Base-by-base conservation (phyloP, 2,888 invertebrate species). In the Nematopogon swammerdamellus region DNA sequence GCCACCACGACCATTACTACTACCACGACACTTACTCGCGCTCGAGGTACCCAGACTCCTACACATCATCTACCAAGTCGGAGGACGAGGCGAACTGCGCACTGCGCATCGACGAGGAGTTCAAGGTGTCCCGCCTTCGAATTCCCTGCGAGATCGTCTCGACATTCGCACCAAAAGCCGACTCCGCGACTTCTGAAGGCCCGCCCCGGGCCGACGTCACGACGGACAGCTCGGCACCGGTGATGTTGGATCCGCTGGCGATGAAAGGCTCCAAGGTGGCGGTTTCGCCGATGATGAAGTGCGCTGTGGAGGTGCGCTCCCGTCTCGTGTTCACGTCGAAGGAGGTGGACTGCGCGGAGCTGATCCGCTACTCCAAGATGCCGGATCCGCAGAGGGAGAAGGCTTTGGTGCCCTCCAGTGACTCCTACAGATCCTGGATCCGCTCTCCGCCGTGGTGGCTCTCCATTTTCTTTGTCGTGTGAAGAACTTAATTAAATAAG, bases 1-100 rank as follows among this genome's bases (percentile, higher is more conserved):
- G 17, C 30, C 11, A 4, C 30, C 36, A 47, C 47, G 14, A 36
- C 30, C 30, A 47, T 36, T 44, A 18, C 44, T 47, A 36, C 47
- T 19, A 47, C 47, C 47, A 29, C 47, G n/a, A 47, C 36, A 30
- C 4, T 18, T 20, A 19, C 19, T 17, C 17, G 17, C 11, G 19
- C 6, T 5, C 2, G 11, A 8, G 36, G 36, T 36, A 36, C 36
- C 4, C 11, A 4, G 36, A 36, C 36, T 14, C 36, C 36, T 36
- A 36, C 14, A 3, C 8, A 3, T 3, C 3, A 3, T 14, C 36
- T 3, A 14, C n/a, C 36, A 6, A 36, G 11, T 6, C 36, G 11
- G 36, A 36, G 36, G 36, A 36, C 36, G 36, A 36, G n/a, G 36
- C 36, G 6, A 36, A 6, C 36, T 36, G 36, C 36, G 11, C 11